These are phyloP conservation scores for Semicossyphus pulcher DNA, from an alignment of 2,113 vertebrate species.

Conservation along the genomic window DNA sequence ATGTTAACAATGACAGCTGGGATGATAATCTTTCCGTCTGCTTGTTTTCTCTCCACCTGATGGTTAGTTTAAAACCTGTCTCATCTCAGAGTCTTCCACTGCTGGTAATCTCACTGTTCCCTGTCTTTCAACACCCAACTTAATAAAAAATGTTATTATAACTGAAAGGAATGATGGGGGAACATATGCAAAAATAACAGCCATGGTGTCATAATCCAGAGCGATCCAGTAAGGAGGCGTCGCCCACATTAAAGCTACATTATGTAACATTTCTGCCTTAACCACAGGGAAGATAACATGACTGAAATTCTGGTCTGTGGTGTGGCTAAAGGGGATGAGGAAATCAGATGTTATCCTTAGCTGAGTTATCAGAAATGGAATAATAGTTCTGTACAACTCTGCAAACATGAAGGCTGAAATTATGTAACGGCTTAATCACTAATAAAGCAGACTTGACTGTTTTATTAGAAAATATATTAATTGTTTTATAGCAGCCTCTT, in stretches of 20 bases:
- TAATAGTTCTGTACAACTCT: background rate
- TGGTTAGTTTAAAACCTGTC: background rate
- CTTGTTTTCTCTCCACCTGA: constrained; percentile 7
- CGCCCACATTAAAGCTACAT: background rate
- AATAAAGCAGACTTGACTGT: too few species aligned
- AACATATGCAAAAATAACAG: background rate
- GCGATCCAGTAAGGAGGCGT: constrained; percentile 12
- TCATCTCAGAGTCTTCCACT: background rate
- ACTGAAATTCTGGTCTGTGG: constrained; percentile 1
- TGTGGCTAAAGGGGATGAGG: background rate
- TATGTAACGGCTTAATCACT: background rate
- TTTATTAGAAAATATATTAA: too few species aligned
- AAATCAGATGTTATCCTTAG: constrained; percentile 4
- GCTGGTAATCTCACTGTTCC: background rate
- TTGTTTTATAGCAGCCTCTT: too few species aligned
- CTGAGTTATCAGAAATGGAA: background rate
- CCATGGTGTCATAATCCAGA: background rate
- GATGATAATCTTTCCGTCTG: background rate
- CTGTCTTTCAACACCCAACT: background rate
- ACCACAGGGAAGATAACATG: background rate
- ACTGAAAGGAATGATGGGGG: background rate
- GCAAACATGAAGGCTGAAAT: background rate
- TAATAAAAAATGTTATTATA: constrained; percentile 3
- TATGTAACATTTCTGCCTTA: background rate
- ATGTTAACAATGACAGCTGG: background rate